A percentile compares a stretch with the other conserved stretches of the same genome.
Conservation (phyloP, 2,113 vertebrate species). For the Oxygymnocypris stewartii region DNA sequence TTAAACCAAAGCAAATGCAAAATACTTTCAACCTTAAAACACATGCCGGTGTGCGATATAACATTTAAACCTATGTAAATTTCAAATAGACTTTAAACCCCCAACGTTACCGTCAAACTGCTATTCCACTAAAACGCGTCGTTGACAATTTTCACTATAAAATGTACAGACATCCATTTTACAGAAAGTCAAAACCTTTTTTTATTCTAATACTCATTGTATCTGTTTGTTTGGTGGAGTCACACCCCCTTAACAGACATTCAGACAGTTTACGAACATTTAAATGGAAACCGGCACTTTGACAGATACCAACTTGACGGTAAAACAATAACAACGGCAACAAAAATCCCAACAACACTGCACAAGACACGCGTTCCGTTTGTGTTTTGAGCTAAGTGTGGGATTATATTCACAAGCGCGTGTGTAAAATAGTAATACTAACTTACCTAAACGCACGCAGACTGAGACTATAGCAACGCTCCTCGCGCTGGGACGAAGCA, state of each 20-base stretch:
- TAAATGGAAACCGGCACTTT: conserved; percentile 37
- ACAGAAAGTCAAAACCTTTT: background rate
- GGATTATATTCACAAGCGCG: background rate
- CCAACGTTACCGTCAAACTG: conserved; percentile 27
- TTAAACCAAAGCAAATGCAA: background rate
- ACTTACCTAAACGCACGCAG: conserved; percentile 86
- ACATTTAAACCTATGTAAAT: background rate
- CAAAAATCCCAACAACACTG: background rate
- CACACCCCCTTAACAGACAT: conserved; percentile 67
- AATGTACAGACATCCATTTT: background rate
- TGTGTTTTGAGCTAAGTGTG: background rate
- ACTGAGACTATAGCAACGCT: conserved; percentile 78
- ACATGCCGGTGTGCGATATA: background rate
- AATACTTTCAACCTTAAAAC: background rate
- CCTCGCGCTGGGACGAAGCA: conserved; percentile 86
- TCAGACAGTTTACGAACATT: conserved; percentile 38
- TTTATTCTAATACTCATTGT: background rate
- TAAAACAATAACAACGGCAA: background rate
- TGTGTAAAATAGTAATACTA: conserved; percentile 56
- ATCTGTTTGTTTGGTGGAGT: conserved; percentile 55
- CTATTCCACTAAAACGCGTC: background rate
- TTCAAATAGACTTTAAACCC: background rate
- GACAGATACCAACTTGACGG: conserved; percentile 22
- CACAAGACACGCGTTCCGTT: background rate
- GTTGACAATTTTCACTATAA: background rate